These are phyloP conservation scores for Ectemnius cavifrons DNA, from an alignment of 2,888 invertebrate genomes.

Conservation along the genomic window DNA sequence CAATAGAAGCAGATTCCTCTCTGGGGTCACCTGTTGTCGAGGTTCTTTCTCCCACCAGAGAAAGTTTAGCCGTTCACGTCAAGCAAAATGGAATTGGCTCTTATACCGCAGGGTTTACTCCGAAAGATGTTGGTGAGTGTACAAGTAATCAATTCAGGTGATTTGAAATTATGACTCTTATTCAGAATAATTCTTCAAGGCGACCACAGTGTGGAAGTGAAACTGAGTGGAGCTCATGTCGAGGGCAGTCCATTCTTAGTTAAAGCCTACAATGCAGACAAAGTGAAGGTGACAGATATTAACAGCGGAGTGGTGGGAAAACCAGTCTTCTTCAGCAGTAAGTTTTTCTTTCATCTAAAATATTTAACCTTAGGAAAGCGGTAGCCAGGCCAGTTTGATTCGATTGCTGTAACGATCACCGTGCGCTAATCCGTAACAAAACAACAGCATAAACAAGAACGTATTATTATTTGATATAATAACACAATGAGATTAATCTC, in stretches of 20 bases:
- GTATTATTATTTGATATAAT: too few species aligned
- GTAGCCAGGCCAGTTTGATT: too few species aligned
- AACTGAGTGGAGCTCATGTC: constrained; percentile 86
- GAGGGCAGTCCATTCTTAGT: constrained; percentile 97
- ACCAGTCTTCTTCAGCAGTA: constrained; percentile 96
- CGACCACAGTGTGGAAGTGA: constrained; percentile 94
- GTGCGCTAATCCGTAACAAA: too few species aligned
- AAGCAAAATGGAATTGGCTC: constrained; percentile 88
- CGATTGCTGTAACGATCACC: too few species aligned
- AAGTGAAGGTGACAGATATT: constrained; percentile 97
- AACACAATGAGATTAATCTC: too few species aligned
- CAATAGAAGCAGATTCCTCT: constrained; percentile 90
- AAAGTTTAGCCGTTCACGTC: constrained; percentile 87
- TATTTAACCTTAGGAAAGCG: too few species aligned
- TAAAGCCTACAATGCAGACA: constrained; percentile 96
- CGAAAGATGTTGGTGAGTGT: constrained; percentile 89
- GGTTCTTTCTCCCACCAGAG: constrained; percentile 80
- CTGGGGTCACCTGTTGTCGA: constrained; percentile 85
- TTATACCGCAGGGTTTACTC: constrained; percentile 92
- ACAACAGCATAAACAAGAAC: too few species aligned
- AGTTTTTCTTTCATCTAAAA: constrained; percentile 65
- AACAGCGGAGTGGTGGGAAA: constrained; percentile 94
- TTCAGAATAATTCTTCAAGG: constrained; percentile 73
- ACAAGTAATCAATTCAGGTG: neutral
- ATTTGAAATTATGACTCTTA: neutral